Evolutionary conservation across 2,797 vertebrate species (phyloP).

Genomic region (Lepilemur ruficaudatus): DNA sequence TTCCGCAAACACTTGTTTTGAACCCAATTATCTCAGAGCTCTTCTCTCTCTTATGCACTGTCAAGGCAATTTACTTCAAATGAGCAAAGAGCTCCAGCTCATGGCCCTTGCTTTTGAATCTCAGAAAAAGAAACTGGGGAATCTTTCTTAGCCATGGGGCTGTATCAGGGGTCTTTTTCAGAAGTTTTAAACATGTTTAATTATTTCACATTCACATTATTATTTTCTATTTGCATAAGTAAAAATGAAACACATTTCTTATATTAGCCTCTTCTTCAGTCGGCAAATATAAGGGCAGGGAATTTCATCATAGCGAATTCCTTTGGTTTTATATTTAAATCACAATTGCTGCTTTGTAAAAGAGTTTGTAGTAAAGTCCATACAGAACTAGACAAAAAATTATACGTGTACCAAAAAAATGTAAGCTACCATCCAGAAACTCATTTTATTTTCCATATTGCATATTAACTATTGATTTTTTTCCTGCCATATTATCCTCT

Average conservation of each 20-base stretch:
- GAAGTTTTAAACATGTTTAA: slow-evolving; percentile 19
- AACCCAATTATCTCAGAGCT: slow-evolving; percentile 64
- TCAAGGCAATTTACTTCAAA: slow-evolving; percentile 67
- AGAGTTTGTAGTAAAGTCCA: neutral
- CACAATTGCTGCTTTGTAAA: neutral
- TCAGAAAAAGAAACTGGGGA: neutral
- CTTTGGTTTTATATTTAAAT: neutral
- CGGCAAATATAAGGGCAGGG: neutral
- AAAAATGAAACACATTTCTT: neutral
- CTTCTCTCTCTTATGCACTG: slow-evolving; percentile 19
- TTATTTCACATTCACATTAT: slow-evolving; percentile 37
- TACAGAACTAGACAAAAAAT: neutral
- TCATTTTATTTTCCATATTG: neutral
- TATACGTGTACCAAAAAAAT: neutral
- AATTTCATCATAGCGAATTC: slow-evolving; percentile 2
- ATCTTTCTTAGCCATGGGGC: neutral
- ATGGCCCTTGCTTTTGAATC: neutral
- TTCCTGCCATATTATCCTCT: neutral
- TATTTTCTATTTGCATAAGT: neutral
- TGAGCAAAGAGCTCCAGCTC: slow-evolving; percentile 22
- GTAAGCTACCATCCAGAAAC: neutral
- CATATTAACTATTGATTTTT: neutral
- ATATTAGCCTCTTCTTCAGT: neutral
- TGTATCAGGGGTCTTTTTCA: neutral
- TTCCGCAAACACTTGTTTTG: slow-evolving; percentile 56